Percentiles rank a stretch among this genome's conserved stretches.
These are phyloP conservation scores for Crotalus tigris DNA, from an alignment of 2,113 vertebrate genomes.

Conservation along the genomic window DNA sequence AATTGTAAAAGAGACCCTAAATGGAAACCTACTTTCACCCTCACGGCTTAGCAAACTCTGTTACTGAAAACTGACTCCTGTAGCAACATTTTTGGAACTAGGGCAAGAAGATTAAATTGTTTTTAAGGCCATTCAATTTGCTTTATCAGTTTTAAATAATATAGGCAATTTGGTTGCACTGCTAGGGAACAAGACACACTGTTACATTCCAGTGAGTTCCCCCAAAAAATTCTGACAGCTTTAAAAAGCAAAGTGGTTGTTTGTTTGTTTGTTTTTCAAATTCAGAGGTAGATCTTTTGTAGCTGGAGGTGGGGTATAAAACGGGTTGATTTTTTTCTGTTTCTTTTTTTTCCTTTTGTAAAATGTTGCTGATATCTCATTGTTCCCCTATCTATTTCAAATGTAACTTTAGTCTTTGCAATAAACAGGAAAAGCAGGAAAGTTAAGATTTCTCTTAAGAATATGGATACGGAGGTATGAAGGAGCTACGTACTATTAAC, in stretches of 20 bases:
- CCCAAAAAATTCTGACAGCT: background rate
- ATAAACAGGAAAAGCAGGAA: background rate
- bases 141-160: constrained; percentile 17
- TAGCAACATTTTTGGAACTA: background rate
- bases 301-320: background rate
- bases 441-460: background rate
- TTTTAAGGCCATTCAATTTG: background rate
- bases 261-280: background rate
- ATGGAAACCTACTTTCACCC: background rate
- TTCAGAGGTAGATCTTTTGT: background rate
- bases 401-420: constrained; percentile 6
- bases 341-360: background rate
- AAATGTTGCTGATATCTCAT: background rate
- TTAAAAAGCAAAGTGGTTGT: background rate
- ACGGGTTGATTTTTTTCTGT: background rate
- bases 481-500: background rate
- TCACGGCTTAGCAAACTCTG: background rate
- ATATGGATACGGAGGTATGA: background rate
- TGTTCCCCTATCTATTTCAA: background rate
- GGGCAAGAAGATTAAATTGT: background rate
- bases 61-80: background rate
- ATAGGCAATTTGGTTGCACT: background rate
- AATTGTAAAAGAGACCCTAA: background rate
- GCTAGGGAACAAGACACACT: background rate
- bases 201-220: background rate